These are phyloP conservation scores for Lumbricus terrestris DNA, from an alignment of 2,888 invertebrate genomes.

Conservation along the genomic window DNA sequence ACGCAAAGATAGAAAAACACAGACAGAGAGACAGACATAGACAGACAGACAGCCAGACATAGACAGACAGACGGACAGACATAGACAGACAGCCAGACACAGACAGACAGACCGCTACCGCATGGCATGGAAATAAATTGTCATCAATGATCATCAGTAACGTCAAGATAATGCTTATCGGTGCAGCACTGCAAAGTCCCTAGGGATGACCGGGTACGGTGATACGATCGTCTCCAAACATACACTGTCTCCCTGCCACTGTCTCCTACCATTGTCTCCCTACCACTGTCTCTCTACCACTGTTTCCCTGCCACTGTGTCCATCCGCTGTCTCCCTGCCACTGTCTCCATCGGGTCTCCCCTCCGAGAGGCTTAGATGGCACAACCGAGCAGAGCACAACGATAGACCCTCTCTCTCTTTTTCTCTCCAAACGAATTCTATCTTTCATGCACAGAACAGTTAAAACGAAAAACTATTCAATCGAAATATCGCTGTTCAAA, in stretches of 20 bases:
- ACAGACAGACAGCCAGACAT: no score
- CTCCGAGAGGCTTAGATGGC: background rate
- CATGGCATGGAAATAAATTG: conserved; percentile 3
- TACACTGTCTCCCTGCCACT: no score
- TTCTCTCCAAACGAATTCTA: background rate
- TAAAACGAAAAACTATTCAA: background rate
- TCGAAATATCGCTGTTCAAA: background rate
- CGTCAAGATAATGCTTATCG: background rate
- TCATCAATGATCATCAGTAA: background rate
- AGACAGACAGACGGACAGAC: background rate
- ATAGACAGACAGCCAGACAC: background rate
- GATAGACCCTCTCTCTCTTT: background rate
- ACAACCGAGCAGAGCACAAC: background rate
- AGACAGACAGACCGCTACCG: background rate
- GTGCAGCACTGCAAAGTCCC: background rate
- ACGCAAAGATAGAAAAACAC: no score
- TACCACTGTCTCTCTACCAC: no score
- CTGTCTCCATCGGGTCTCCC: no score
- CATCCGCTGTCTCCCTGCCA: no score
- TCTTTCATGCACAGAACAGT: background rate
- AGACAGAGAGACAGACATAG: no score
- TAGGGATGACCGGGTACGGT: background rate
- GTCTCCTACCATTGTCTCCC: no score
- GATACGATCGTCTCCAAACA: background rate
- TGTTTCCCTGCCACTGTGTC: no score